phyloP scores from a whole-genome alignment of 2,888 invertebrate species.

The Anoncus sp. region DNA sequence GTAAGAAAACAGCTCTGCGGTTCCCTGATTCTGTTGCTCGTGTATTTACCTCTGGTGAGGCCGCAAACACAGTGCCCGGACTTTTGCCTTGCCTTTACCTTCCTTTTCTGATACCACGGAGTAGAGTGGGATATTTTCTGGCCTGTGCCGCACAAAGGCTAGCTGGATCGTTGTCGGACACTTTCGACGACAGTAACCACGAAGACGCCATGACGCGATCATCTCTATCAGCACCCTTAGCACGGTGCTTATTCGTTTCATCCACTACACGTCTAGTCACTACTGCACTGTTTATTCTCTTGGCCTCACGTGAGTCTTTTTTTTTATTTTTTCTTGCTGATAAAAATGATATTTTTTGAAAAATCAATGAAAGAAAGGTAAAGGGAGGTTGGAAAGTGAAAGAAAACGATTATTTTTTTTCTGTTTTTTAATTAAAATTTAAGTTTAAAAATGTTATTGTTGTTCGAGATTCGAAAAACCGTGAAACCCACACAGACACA shows the following conservation, averaged over 20 bases:
- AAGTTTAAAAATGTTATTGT: background rate
- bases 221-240: slow-evolving; percentile 73
- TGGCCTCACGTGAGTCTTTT: slow-evolving; percentile 78
- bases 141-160: slow-evolving; percentile 72
- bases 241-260: slow-evolving; percentile 66
- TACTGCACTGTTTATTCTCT: slow-evolving; percentile 72
- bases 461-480: background rate
- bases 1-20: slow-evolving; percentile 52
- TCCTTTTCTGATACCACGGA: slow-evolving; percentile 52
- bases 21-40: slow-evolving; percentile 36
- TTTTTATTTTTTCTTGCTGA: background rate
- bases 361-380: background rate
- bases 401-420: background rate
- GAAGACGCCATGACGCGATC: slow-evolving; percentile 82
- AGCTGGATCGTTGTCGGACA: slow-evolving; percentile 77
- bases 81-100: slow-evolving; percentile 46
- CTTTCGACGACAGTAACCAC: slow-evolving; percentile 81
- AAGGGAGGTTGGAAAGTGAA: background rate
- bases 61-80: slow-evolving; percentile 23
- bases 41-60: slow-evolving; percentile 44
- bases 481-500: no score
- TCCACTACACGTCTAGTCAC: slow-evolving; percentile 72
- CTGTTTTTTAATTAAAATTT: background rate
- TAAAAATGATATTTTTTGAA: no score
- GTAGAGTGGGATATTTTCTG: slow-evolving; percentile 63